phyloP scores from a whole-genome alignment of 2,113 vertebrate genomes.

The Craseonycteris thonglongyai region DNA sequence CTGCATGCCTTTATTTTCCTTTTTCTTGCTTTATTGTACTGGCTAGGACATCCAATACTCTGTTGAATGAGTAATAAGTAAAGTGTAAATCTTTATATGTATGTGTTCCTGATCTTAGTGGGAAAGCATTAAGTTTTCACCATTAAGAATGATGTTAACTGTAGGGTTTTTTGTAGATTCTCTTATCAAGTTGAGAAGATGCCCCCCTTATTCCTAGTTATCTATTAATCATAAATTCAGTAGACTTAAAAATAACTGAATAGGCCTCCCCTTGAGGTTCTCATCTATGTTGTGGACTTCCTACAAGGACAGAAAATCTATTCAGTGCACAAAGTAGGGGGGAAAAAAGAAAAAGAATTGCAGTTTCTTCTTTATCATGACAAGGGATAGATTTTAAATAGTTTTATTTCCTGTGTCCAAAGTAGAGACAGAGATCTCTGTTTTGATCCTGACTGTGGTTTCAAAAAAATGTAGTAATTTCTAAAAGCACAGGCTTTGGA shows the following conservation, averaged over 20 bases:
- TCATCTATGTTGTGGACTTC: neutral
- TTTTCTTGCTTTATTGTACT: neutral
- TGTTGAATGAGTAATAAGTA: neutral
- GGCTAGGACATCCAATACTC: neutral
- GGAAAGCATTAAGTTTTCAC: neutral
- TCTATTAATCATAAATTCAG: neutral
- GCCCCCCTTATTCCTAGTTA: neutral
- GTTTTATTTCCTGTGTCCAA: neutral
- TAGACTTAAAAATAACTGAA: neutral
- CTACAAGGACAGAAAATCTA: neutral
- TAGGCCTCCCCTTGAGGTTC: neutral
- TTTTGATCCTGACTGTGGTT: neutral
- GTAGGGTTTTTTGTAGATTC: neutral
- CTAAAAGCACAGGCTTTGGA: neutral
- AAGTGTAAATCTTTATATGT: neutral
- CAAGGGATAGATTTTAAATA: neutral
- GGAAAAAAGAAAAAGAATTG: neutral
- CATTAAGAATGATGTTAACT: neutral
- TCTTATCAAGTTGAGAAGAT: neutral
- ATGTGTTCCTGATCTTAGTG: neutral
- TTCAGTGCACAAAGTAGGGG: neutral
- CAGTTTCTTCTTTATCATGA: neutral
- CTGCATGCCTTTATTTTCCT: neutral
- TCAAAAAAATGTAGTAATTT: neutral
- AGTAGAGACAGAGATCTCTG: neutral